Percentiles rank a stretch among this genome's conserved stretches.
phyloP scores from a whole-genome alignment of 2,797 vertebrate species.

The Manis crassicaudata region DNA sequence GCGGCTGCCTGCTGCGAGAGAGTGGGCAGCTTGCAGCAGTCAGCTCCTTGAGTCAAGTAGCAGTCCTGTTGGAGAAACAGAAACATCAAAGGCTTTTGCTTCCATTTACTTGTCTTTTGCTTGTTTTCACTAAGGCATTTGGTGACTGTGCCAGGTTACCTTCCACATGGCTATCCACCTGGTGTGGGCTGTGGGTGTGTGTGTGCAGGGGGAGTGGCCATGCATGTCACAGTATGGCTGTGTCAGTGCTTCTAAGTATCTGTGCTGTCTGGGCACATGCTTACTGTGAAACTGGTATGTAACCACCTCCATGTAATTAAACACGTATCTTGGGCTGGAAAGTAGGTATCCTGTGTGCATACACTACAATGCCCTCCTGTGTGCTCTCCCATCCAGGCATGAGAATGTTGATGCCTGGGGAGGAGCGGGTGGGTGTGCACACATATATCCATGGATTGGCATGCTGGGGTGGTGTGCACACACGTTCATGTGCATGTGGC shows the following conservation, averaged over 20 bases:
- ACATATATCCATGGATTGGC: not conserved
- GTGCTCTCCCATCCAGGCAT: not conserved
- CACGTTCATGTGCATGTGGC: too few relatives aligned
- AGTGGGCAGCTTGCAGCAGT: not conserved
- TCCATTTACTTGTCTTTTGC: slow-evolving; percentile 42
- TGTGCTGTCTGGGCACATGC: not conserved
- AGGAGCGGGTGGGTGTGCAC: too few relatives aligned
- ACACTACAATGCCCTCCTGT: not conserved
- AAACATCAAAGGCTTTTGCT: slow-evolving; percentile 41
- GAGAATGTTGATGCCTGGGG: not conserved
- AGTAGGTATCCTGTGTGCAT: too few relatives aligned
- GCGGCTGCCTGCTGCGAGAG: not conserved
- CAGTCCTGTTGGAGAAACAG: not conserved
- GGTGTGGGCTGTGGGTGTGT: not conserved
- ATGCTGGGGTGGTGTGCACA: not conserved
- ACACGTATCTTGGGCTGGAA: not conserved
- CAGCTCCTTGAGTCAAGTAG: not conserved
- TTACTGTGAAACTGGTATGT: not conserved
- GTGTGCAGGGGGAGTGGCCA: rapidly evolving
- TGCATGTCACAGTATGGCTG: not conserved
- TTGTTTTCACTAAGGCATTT: slow-evolving; percentile 25
- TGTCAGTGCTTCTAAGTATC: not conserved
- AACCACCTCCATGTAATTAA: not conserved
- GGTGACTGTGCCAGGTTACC: not conserved
- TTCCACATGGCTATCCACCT: not conserved